phyloP scores from a whole-genome alignment of 1,140 invertebrate genomes.

The Lepidostoma basale region DNA sequence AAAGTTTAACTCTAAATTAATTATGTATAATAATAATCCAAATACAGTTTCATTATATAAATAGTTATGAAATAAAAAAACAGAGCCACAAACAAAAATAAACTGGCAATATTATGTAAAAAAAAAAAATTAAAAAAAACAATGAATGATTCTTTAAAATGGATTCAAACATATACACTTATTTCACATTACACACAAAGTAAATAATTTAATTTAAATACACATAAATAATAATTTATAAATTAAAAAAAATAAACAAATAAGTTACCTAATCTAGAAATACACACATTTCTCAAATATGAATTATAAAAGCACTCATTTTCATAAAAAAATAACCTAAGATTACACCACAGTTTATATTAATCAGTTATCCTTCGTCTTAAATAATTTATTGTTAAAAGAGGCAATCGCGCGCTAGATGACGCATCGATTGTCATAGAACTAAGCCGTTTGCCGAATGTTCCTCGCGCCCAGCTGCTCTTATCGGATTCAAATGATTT shows the following conservation, averaged over 20 bases:
- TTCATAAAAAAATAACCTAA: slow-evolving; percentile 46
- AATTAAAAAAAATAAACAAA: slow-evolving; percentile 33
- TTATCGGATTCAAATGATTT: neutral
- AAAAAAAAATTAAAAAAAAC: neutral
- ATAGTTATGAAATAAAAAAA: slow-evolving; percentile 20
- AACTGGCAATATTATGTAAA: slow-evolving; percentile 18
- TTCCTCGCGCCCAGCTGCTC: neutral
- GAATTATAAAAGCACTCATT: slow-evolving; percentile 46
- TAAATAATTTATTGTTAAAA: slow-evolving; percentile 33
- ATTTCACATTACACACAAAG: slow-evolving; percentile 6
- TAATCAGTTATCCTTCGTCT: slow-evolving; percentile 41
- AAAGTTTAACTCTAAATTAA: slow-evolving; percentile 26
- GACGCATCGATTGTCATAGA: slow-evolving; percentile 40
- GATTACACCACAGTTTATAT: slow-evolving; percentile 44
- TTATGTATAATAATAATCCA: slow-evolving; percentile 20
- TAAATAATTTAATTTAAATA: slow-evolving; percentile 31
- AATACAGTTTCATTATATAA: slow-evolving; percentile 29
- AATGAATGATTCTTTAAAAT: slow-evolving; percentile 6
- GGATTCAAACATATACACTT: slow-evolving; percentile 25
- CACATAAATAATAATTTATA: slow-evolving; percentile 30
- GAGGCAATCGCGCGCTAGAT: slow-evolving; percentile 22
- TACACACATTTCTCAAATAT: slow-evolving; percentile 44
- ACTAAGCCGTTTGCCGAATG: slow-evolving; percentile 16
- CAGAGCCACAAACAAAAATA: slow-evolving; percentile 26
- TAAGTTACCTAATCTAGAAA: slow-evolving; percentile 45